These are phyloP conservation scores for Hirudo medicinalis DNA, from an alignment of 1,140 invertebrate genomes.

Conservation along the genomic window DNA sequence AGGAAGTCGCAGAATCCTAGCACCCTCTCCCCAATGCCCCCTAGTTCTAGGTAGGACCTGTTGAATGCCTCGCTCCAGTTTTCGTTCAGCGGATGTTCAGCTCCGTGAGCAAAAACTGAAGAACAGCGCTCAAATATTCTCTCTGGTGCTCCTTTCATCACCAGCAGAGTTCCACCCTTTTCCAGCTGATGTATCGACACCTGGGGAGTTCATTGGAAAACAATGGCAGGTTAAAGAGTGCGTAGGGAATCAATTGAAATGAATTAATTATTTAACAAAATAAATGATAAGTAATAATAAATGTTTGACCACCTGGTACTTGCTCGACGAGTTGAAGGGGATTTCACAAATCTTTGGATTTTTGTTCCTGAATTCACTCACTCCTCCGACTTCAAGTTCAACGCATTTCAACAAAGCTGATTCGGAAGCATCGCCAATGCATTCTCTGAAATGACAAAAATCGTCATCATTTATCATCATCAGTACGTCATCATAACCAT, in stretches of 20 bases:
- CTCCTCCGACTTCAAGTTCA: slow-evolving; percentile 82
- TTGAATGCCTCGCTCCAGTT: slow-evolving; percentile 97
- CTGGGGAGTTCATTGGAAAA: too few species aligned
- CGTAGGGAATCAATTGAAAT: too few species aligned
- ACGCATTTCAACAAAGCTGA: slow-evolving; percentile 90
- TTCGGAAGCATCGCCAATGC: slow-evolving; percentile 76
- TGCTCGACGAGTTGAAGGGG: slow-evolving; percentile 98
- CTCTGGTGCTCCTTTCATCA: slow-evolving; percentile 79
- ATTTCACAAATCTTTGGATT: slow-evolving; percentile 95
- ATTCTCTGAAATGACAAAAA: slow-evolving; percentile 42
- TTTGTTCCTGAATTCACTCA: slow-evolving; percentile 68
- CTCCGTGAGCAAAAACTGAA: slow-evolving; percentile 88
- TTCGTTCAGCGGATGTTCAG: slow-evolving; percentile 87
- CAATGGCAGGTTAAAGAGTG: too few species aligned
- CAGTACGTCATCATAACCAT: too few species aligned
- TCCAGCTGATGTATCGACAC: too few species aligned
- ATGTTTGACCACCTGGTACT: slow-evolving; percentile 60
- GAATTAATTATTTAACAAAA: too few species aligned
- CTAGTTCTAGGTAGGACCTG: slow-evolving; percentile 91
- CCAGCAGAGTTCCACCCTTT: too few species aligned
- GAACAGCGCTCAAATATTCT: slow-evolving; percentile 88
- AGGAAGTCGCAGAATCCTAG: slow-evolving; percentile 72
- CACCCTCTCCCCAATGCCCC: slow-evolving; percentile 44
- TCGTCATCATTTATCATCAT: too few species aligned
- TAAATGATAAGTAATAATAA: background rate